These are phyloP conservation scores for Agraylea sexmaculata DNA, from an alignment of 1,140 invertebrate species.

Conservation along the genomic window DNA sequence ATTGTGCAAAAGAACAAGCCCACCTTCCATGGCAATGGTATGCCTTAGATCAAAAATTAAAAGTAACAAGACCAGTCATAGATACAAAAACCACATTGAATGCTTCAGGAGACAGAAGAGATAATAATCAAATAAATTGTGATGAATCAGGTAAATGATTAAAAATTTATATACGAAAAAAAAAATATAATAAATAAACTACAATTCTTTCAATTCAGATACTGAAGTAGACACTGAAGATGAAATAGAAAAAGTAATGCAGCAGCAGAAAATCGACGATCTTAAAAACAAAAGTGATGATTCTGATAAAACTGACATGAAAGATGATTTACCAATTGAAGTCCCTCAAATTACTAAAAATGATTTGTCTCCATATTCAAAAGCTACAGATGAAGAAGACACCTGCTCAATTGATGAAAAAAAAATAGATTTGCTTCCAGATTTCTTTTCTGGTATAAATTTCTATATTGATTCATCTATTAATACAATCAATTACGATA, in stretches of 20 bases:
- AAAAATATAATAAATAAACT: not conserved
- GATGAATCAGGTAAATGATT: not conserved
- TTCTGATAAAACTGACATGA: constrained; percentile 4
- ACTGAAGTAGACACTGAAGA: constrained; percentile 17
- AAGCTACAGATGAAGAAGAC: constrained; percentile 14
- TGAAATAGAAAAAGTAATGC: constrained; percentile 19
- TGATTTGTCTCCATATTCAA: constrained; percentile 1
- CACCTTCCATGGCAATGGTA: constrained; percentile 61
- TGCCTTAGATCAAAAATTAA: constrained; percentile 35
- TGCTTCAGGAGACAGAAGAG: not conserved
- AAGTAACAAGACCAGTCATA: constrained; percentile 4
- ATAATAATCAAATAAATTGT: not conserved
- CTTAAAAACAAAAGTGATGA: constrained; percentile 6
- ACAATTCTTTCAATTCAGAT: constrained; percentile 12
- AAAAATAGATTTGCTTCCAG: constrained; percentile 6
- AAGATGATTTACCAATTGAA: constrained; percentile 6
- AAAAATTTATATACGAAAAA: not conserved
- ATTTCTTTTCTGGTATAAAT: constrained; percentile 17
- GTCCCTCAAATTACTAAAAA: not conserved
- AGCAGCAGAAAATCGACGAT: constrained; percentile 3
- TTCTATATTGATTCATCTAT: constrained; percentile 17
- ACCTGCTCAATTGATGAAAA: not conserved
- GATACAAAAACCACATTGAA: not conserved
- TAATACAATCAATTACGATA: constrained; percentile 3
- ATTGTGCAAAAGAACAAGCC: constrained; percentile 50